Base-by-base conservation (phyloP, 2,888 invertebrate species). In the Chloroclystis v-ata region DNA sequence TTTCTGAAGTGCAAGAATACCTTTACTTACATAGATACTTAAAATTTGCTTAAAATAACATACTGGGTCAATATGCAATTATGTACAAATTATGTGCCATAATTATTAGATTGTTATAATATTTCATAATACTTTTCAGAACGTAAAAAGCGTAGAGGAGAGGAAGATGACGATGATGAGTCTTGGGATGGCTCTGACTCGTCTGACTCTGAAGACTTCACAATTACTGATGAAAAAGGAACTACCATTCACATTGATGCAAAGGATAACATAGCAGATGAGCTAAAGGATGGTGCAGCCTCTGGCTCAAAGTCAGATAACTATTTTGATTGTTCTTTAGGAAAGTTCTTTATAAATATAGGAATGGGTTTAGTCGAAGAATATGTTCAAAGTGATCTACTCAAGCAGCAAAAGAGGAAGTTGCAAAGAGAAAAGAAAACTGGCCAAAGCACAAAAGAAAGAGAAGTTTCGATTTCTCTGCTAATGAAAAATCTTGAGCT, bases 331-430 rank as follows among this genome's bases (percentile, higher is more conserved):
- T 92, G 94, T 75, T 93, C 96, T 0, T 83, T 97, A 42, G 97
- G 97, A 5, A 95, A 95, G 75, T 96, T 97, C 76, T 94, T 97
- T 68, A 94, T 95, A 80, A 95, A 96, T 69, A 95, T 98, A 61
- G 98, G 98, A 24, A 90, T 95, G 47, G 96, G 95, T 73, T 89
- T 97, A 56, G 97, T 97, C 1, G 96, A 97, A 76, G 97, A 98
- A 74, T 94, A 92, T 75, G 97, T 98, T 12, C 97, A 98, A 84
- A 92, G 92, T n/a, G 98, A 98, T 85, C 85, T 97, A 47, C 87
- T 97, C 44, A 92, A 94, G 59, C 93, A 95, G 67, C 96, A 97
- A 73, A 94, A 94, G 72, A 90, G 95, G 37, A 96, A 96, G 74
- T 91, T 94, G 12, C 92, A 93, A 59, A 91, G 92, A 57, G 93